phyloP scores from a whole-genome alignment of 2,113 vertebrate species.

The Echinops telfairi region DNA sequence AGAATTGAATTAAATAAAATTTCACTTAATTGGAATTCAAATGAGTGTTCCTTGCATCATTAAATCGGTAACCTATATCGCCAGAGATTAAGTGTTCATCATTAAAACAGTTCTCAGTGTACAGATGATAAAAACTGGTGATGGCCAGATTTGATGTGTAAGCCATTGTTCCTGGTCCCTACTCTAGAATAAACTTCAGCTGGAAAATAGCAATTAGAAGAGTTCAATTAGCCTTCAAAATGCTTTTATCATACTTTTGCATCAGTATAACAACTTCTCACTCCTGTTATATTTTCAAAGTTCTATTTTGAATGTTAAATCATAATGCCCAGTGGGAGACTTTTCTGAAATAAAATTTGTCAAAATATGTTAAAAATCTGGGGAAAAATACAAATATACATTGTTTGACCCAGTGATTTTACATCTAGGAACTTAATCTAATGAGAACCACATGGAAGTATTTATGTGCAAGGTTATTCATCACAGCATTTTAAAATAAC shows the following conservation, averaged over 20 bases:
- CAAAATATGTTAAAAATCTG: too few species aligned
- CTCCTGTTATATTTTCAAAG: neutral
- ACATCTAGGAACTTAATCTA: conserved; percentile 42
- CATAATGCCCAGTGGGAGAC: neutral
- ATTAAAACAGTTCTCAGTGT: conserved; percentile 9
- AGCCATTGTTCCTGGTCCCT: neutral
- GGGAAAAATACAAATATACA: too few species aligned
- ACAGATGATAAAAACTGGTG: neutral
- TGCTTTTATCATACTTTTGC: neutral
- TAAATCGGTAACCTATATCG: neutral
- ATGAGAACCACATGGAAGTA: neutral
- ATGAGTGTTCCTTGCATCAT: neutral
- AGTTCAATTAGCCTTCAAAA: conserved; percentile 15
- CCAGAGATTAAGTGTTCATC: conserved; percentile 6
- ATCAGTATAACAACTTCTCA: neutral
- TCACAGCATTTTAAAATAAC: neutral
- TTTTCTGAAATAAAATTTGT: too few species aligned
- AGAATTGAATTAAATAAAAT: conserved; percentile 2
- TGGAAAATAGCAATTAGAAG: conserved; percentile 33
- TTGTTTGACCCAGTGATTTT: neutral
- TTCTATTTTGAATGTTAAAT: conserved; percentile 32
- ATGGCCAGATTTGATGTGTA: neutral
- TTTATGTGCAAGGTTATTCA: neutral
- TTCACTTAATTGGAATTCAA: conserved; percentile 49
- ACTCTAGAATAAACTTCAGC: conserved; percentile 28